These are phyloP conservation scores for Dynastes tityus DNA, from an alignment of 2,888 invertebrate genomes.

Conservation along the genomic window DNA sequence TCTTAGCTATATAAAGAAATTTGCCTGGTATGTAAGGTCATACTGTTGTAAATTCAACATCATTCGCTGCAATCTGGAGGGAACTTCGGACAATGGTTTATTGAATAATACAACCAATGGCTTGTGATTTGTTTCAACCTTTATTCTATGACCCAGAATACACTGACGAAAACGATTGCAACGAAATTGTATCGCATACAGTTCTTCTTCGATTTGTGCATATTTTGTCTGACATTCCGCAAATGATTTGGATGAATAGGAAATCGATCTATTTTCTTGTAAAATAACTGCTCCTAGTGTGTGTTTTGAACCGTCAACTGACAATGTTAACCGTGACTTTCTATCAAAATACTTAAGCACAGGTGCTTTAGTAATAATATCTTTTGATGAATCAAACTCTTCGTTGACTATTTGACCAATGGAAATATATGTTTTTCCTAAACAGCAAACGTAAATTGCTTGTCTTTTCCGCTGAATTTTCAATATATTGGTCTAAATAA, in stretches of 20 bases:
- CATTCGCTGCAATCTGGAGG: not conserved
- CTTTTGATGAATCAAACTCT: not conserved
- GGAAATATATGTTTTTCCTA: too few relatives aligned
- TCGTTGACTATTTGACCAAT: too few relatives aligned
- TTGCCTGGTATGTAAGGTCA: too few relatives aligned
- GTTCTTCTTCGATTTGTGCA: not conserved
- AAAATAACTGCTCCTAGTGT: not conserved
- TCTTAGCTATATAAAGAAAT: too few relatives aligned
- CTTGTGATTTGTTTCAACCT: not conserved
- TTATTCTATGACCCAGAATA: not conserved
- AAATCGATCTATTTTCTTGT: not conserved
- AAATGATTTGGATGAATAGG: not conserved
- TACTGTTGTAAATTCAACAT: not conserved
- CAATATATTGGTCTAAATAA: too few relatives aligned
- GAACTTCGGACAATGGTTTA: not conserved
- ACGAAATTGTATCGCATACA: not conserved
- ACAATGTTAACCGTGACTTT: not conserved
- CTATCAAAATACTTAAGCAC: not conserved
- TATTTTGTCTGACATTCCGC: not conserved
- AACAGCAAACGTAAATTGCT: too few relatives aligned
- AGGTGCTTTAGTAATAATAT: not conserved
- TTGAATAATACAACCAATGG: not conserved
- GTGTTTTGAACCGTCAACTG: constrained; percentile 3
- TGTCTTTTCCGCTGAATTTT: too few relatives aligned
- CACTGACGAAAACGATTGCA: not conserved